phyloP scores from a whole-genome alignment of 2,888 invertebrate genomes.

The Epinotia bilunana region DNA sequence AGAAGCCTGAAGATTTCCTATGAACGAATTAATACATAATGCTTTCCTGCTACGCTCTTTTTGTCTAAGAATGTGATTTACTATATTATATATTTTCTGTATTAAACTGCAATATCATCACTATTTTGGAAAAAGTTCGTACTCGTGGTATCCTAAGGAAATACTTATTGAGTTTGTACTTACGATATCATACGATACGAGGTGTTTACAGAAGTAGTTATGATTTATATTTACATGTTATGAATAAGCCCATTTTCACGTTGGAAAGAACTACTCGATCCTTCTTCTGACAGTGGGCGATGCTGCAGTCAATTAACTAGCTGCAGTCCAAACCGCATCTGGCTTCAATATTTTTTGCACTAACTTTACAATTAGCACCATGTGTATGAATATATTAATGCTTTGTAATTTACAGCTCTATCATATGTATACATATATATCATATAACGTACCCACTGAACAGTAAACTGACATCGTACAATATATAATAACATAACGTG shows the following conservation, averaged over 20 bases:
- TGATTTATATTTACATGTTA: slow-evolving; percentile 5
- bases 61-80: slow-evolving; percentile 64
- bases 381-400: slow-evolving; percentile 61
- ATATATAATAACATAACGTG: slow-evolving; percentile 51
- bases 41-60: slow-evolving; percentile 73
- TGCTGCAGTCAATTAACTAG: slow-evolving; percentile 50
- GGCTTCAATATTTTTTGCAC: slow-evolving; percentile 77
- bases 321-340: slow-evolving; percentile 65
- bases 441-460: slow-evolving; percentile 57
- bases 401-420: slow-evolving; percentile 74
- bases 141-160: slow-evolving; percentile 9
- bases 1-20: slow-evolving; percentile 68
- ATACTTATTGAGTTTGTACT: neutral
- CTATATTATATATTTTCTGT: slow-evolving; percentile 54
- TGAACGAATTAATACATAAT: slow-evolving; percentile 54
- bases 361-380: slow-evolving; percentile 66
- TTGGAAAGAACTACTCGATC: slow-evolving; percentile 56
- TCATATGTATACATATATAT: slow-evolving; percentile 49
- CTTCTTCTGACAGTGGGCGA: slow-evolving; percentile 8
- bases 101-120: slow-evolving; percentile 51
- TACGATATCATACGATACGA: slow-evolving; percentile 6
- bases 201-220: neutral
- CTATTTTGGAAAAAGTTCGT: slow-evolving; percentile 7
- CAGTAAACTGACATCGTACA: slow-evolving; percentile 48
- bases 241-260: slow-evolving; percentile 56